phyloP scores from a whole-genome alignment of 2,888 invertebrate species.

The Gasteruption jaculator region DNA sequence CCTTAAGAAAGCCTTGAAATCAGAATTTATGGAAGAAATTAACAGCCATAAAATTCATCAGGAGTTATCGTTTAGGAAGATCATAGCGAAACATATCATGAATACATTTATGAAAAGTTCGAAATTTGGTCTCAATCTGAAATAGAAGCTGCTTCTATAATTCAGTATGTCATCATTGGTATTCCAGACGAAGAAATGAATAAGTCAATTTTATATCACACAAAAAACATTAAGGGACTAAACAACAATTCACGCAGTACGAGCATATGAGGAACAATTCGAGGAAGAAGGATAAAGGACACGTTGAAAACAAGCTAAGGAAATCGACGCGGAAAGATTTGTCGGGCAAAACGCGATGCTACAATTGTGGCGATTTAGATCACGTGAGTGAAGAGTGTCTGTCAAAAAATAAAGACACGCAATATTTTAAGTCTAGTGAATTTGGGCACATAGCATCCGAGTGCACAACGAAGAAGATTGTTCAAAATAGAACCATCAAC shows the following conservation, averaged over 20 bases:
- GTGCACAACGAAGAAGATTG: conserved; percentile 11
- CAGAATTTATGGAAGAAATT: conserved; percentile 6
- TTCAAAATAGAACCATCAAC: conserved; percentile 6
- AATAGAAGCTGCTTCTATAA: conserved; percentile 4
- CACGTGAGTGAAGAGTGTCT: conserved; percentile 21
- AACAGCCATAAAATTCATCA: conserved; percentile 4
- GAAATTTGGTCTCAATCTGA: conserved; percentile 12
- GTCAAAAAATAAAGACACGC: conserved; percentile 18
- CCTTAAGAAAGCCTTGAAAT: conserved; percentile 11
- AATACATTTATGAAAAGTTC: conserved; percentile 5
- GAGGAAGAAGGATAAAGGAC: not conserved
- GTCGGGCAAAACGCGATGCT: conserved; percentile 23
- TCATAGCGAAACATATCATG: conserved; percentile 7
- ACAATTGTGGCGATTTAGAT: conserved; percentile 20
- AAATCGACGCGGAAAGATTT: not conserved
- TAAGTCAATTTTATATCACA: conserved; percentile 20
- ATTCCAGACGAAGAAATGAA: conserved; percentile 14
- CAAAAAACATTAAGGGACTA: conserved; percentile 6
- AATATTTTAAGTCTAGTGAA: conserved; percentile 24
- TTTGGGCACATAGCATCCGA: conserved; percentile 23
- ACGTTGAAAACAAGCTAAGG: not conserved
- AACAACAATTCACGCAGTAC: conserved; percentile 2
- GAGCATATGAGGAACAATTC: conserved; percentile 1
- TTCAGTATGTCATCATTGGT: conserved; percentile 17
- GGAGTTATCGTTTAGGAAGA: conserved; percentile 6